These are phyloP conservation scores for Chaenocephalus aceratus DNA, from an alignment of 2,113 vertebrate species.

Conservation along the genomic window DNA sequence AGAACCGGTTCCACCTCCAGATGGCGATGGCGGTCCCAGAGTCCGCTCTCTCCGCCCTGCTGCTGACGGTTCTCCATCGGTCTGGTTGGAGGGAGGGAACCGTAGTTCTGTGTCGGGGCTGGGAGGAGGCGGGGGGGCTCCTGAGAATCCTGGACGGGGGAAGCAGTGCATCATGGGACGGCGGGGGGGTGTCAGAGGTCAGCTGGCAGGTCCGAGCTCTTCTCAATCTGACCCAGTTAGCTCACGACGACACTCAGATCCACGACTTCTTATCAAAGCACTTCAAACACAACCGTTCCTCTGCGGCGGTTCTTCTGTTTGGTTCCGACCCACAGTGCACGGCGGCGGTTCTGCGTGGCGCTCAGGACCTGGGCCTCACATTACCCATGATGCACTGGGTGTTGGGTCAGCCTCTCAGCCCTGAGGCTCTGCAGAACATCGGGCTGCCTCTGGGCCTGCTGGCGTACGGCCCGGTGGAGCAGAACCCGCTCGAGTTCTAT, in stretches of 20 bases:
- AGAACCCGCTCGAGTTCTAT: conserved; percentile 86
- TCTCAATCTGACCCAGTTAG: conserved; percentile 85
- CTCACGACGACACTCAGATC: conserved; percentile 65
- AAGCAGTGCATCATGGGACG: conserved; percentile 64
- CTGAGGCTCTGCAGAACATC: conserved; percentile 82
- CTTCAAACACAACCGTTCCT: conserved; percentile 63
- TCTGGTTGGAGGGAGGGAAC: conserved; percentile 86
- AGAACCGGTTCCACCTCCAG: conserved; percentile 92
- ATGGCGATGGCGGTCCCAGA: conserved; percentile 86
- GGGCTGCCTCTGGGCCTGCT: conserved; percentile 89
- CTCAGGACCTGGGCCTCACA: conserved; percentile 77
- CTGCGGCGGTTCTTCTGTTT: conserved; percentile 82
- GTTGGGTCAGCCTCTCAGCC: conserved; percentile 86
- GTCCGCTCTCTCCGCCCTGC: conserved; percentile 84
- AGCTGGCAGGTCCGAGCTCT: conserved; percentile 78
- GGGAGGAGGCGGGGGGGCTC: conserved; percentile 78
- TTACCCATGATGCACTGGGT: conserved; percentile 88
- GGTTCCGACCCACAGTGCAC: conserved; percentile 82
- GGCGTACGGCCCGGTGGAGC: conserved; percentile 88
- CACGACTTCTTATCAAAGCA: conserved; percentile 78
- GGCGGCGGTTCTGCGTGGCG: conserved; percentile 79
- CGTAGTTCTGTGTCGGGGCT: conserved; percentile 86
- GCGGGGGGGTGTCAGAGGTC: conserved; percentile 6
- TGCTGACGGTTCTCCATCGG: conserved; percentile 82
- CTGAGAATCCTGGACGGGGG: conserved; percentile 74